phyloP scores from a whole-genome alignment of 2,113 vertebrate genomes.

The Xiphophorus maculatus region DNA sequence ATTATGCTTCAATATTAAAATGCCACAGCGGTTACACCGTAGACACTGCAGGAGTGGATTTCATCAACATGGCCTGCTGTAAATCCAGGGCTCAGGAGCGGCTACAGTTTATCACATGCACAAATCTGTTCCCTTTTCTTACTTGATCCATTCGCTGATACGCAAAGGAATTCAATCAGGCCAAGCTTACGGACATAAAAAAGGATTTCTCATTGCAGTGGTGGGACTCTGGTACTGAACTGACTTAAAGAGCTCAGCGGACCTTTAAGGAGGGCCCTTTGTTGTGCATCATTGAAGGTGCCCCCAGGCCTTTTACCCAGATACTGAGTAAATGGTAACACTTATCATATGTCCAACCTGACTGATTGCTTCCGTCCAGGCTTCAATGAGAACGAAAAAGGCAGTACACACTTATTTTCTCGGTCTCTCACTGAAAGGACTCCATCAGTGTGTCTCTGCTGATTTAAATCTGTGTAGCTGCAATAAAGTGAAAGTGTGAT shows the following conservation, averaged over 20 bases:
- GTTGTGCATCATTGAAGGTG: constrained; percentile 80
- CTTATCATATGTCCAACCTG: constrained; percentile 67
- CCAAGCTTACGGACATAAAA: constrained; percentile 78
- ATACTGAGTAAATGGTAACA: constrained; percentile 70
- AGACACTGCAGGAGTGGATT: constrained; percentile 70
- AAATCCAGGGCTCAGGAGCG: constrained; percentile 77
- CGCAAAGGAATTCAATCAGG: constrained; percentile 82
- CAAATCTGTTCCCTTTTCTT: constrained; percentile 78
- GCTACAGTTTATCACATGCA: constrained; percentile 78
- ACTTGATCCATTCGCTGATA: constrained; percentile 82
- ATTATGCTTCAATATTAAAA: constrained; percentile 58
- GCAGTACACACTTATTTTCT: constrained; percentile 55
- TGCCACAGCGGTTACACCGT: constrained; percentile 35
- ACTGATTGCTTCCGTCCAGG: constrained; percentile 67
- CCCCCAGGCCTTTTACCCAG: constrained; percentile 69
- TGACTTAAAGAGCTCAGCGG: constrained; percentile 69
- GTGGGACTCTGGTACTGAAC: constrained; percentile 60
- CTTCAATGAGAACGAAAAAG: constrained; percentile 62
- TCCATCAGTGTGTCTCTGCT: constrained; percentile 16
- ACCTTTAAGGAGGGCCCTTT: constrained; percentile 76
- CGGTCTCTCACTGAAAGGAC: constrained; percentile 21
- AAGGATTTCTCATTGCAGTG: constrained; percentile 70
- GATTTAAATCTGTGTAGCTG: constrained; percentile 48
- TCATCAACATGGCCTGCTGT: constrained; percentile 67
- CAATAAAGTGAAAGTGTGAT: constrained; percentile 1